Conservation (phyloP, 2,797 vertebrate genomes). For the Pipistrellus pygmaeus region DNA sequence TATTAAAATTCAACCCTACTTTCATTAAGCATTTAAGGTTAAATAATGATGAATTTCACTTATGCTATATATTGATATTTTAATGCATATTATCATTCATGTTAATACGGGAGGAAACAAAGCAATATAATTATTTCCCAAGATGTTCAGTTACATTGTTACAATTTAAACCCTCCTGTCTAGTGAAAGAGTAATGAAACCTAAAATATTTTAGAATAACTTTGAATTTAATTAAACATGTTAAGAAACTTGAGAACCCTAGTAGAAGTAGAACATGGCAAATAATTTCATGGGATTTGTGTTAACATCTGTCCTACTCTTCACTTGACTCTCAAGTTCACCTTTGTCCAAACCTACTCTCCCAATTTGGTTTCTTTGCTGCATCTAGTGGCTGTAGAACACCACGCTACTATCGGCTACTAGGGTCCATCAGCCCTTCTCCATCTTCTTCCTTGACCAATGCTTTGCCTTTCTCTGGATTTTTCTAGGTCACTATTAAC, state of each 20-base stretch:
- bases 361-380: neutral
- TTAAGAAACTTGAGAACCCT: neutral
- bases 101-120: neutral
- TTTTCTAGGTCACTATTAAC: neutral
- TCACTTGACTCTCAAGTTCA: neutral
- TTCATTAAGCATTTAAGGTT: conserved; percentile 34
- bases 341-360: neutral
- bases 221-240: neutral
- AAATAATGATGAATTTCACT: neutral
- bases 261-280: neutral
- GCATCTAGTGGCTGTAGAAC: neutral
- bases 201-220: neutral
- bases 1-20: conserved; percentile 19
- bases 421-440: accelerated
- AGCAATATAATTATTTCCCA: neutral
- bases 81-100: neutral
- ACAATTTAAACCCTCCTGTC: conserved; percentile 24
- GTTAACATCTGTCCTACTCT: neutral
- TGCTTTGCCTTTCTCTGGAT: neutral
- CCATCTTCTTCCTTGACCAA: neutral
- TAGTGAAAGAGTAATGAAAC: neutral
- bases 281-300: neutral
- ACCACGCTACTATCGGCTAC: neutral
- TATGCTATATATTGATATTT: neutral
- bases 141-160: neutral